Conservation (phyloP, 1,140 invertebrate species). For the Whitmania pigra region DNA sequence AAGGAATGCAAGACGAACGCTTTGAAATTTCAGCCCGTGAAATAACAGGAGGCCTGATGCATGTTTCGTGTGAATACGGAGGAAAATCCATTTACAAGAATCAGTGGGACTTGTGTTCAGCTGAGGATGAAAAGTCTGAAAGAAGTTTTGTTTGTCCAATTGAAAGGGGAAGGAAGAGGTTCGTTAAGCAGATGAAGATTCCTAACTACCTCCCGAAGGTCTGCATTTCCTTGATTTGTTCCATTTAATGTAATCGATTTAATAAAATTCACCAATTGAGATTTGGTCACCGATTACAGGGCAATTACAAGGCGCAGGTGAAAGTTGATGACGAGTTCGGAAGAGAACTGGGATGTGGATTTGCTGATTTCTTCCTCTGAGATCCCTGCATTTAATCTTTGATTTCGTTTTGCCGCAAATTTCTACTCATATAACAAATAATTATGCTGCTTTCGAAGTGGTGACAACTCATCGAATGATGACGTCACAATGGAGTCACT, state of each 20-base stretch:
- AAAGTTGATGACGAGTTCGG: background rate
- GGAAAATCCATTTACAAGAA: conserved; percentile 33
- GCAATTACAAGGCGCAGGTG: background rate
- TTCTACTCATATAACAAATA: too few relatives aligned
- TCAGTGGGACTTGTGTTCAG: conserved; percentile 33
- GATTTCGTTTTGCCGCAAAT: too few relatives aligned
- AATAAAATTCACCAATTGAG: background rate
- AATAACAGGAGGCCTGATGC: conserved; percentile 27
- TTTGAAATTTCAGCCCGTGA: conserved; percentile 24
- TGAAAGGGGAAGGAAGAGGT: conserved; percentile 23
- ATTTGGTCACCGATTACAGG: background rate
- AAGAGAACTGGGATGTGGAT: conserved; percentile 1
- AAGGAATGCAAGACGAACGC: background rate
- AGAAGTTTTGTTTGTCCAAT: conserved; percentile 31
- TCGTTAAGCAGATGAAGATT: conserved; percentile 30
- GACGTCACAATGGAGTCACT: too few relatives aligned
- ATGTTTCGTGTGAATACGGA: conserved; percentile 28
- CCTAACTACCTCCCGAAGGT: conserved; percentile 33
- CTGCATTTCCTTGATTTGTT: background rate
- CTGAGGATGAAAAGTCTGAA: conserved; percentile 30
- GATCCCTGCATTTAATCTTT: too few relatives aligned
- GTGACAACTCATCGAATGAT: too few relatives aligned
- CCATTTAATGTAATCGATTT: background rate
- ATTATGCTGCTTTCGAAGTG: too few relatives aligned
- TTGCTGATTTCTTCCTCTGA: background rate